Evolutionary conservation across 2,113 vertebrate species (phyloP), one percentile per base, ranked within the genome.

Genomic region (Platysteira castanea): DNA sequence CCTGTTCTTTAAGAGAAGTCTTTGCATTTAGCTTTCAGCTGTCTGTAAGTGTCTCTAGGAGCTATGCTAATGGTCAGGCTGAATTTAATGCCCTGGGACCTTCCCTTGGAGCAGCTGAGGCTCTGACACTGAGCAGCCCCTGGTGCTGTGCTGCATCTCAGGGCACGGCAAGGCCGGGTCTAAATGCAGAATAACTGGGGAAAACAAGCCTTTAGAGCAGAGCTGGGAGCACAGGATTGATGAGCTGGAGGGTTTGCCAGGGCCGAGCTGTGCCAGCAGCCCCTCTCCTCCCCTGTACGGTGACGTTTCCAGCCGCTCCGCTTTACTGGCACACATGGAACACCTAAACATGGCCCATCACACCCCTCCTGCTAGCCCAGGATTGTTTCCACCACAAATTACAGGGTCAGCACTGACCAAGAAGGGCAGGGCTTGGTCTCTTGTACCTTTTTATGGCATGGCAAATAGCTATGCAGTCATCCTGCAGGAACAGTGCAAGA

Each of bases 361-460:
- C 92, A 91, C 95, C 85, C 93, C 71, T 96, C 60, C 85, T 93
- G 39, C 95, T 49, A 88, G 87, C 57, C 50, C 67, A 63, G 95
- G 50, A 86, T 86, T 74, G 73, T 88, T 86, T 85, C 85, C 68
- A 39, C 95, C 94, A 59, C 95, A 92, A 97, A 97, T 97, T 96
- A 93, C 82, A 94, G 90, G 82, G 59, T 86, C 52, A 0, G 33
- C 71, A 63, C 89, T 91, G 94, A 94, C 95, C 93, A 68, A 95
- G 75, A 92, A 96, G 93, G 95, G 92, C 93, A 97, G 95, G 96
- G 96, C 95, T 94, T 95, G 90, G 75, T 86, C 76, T 95, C 59
- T 96, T 95, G 95, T 93, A 95, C 96, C 96, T 97, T 96, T 97
- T 97, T 97, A 96, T 97, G 96, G 96, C 87, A 96, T 63, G 89